Conservation (phyloP, 2,888 invertebrate genomes). For the Dromius quadrimaculatus region DNA sequence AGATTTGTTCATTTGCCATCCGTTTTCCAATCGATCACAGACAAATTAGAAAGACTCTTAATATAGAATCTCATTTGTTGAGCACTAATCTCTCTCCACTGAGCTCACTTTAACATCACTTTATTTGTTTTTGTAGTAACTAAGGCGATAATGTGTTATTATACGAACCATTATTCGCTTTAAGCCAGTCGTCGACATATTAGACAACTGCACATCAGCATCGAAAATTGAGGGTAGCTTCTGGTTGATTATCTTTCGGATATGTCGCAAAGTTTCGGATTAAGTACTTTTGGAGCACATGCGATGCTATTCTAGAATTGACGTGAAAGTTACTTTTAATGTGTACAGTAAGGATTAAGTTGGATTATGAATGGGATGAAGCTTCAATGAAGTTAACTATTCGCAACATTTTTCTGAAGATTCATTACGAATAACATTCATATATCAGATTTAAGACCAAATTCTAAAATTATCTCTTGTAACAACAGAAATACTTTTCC, state of each 20-base stretch:
- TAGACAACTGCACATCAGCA: constrained; percentile 6
- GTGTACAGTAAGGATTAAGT: constrained; percentile 22
- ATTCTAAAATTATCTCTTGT: no score
- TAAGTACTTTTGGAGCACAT: constrained; percentile 33
- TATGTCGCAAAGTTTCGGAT: constrained; percentile 25
- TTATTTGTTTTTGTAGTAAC: constrained; percentile 21
- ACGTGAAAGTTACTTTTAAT: constrained; percentile 35
- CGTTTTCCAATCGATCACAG: no score
- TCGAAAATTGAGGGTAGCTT: neutral
- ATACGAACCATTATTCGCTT: constrained; percentile 8
- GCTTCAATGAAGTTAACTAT: no score
- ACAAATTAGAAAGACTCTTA: no score
- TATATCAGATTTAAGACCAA: no score
- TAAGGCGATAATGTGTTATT: constrained; percentile 33
- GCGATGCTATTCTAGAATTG: constrained; percentile 26
- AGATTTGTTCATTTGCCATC: no score
- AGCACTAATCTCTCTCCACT: no score
- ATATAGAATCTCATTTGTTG: no score
- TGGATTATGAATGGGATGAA: no score
- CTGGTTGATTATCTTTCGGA: constrained; percentile 40
- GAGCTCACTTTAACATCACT: constrained; percentile 13
- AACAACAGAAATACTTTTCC: no score
- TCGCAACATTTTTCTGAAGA: no score
- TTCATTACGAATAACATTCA: no score
- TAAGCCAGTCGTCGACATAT: neutral